Evolutionary conservation across 1,140 invertebrate species (phyloP), one percentile per base, ranked within the genome.

Genomic region (Ditylenchus dipsaci): DNA sequence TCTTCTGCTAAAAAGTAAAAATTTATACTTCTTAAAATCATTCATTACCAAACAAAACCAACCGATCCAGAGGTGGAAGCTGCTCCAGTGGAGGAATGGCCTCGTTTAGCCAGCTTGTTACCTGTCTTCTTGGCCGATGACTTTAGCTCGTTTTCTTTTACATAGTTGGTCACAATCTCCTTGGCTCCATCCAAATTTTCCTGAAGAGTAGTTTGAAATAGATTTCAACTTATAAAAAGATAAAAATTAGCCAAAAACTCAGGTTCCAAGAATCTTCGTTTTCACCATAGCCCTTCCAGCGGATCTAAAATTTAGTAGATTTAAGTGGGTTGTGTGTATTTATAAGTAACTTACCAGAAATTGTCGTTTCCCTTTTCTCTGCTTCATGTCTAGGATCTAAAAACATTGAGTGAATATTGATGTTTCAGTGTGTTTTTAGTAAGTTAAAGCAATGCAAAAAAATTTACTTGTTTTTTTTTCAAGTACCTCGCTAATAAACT

Each of bases 251-350:
- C 33, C 3, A 38, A 5, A 38, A 38, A 3, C 29, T 57, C 1
- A 8, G 65, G 65, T 19, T 67, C 65, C 65, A 67, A 8, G 65
- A 30, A 21, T 67, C 65, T 11, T 61, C 5, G 0, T 11, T 42
- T 5, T 27, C 15, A 7, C 17, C 1, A 26, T 67, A 67, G 15
- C 60, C 60, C 15, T 59, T 61, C 65, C 65, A 67, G 0, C 33
- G 57, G 33, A 67, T 33, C 65, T 67, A 11, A 67, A 60, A 58
- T n/a, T 26, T 5, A 60, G n/a, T 23, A 17, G 21, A 19, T 47
- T 3, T 7, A 9, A 38, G 19, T 42, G 33, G 33, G 11, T 38
- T 38, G 3, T 38, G 11, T 38, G 33, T 5, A 38, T 38, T 3
- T 38, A 38, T 5, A 11, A 38, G 11, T 38, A 38, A 38, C 33